Evolutionary conservation across 1,140 invertebrate genomes (phyloP), one percentile per base, ranked within the genome.

Genomic region (Bombus turneri): DNA sequence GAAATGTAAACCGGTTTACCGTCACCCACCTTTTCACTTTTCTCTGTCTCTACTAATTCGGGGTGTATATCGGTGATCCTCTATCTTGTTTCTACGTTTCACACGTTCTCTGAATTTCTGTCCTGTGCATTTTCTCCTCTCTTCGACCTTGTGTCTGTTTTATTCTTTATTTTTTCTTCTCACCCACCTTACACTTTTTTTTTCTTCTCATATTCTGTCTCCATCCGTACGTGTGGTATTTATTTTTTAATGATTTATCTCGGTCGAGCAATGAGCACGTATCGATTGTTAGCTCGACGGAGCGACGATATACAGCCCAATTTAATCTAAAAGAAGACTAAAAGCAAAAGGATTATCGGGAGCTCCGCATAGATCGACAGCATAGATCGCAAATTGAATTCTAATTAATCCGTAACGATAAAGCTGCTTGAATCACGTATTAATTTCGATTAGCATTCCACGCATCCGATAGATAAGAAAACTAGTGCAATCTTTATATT

Each of bases 21-120:
- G 59, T 62, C 18, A 41, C 12, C 25, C 37, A 69, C 22, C 59
- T n/a, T 28, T 75, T 43, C n/a, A 57, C 18, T 59, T 68, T 68
- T 68, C 69, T 39, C 86, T 77, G 80, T 76, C 81, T 87, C 74
- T 64, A 90, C 88, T 89, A 87, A 92, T 91, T 92, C 90, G 94
- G 94, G 94, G 92, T 94, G 94, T 94, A 95, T 94, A 95, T 95
- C 94, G 94, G 92, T 92, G 86, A 92, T 87, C 82, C 86, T 87
- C 37, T 82, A 83, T 83, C 83, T 83, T 74, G 69, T 66, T 59
- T 86, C 53, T 41, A 66, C n/a, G 31, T 64, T 34, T 83, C 66
- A 79, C 68, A 71, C 34, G 8, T 68, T 64, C 64, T 72, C 31
- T 79, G 8, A 47, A 79, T 57, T n/a, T 80, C 53, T 22, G 6